Percentiles rank a stretch among this genome's conserved stretches.
Conservation (phyloP, 2,797 vertebrate genomes). For the Arrhamphus sclerolepis region DNA sequence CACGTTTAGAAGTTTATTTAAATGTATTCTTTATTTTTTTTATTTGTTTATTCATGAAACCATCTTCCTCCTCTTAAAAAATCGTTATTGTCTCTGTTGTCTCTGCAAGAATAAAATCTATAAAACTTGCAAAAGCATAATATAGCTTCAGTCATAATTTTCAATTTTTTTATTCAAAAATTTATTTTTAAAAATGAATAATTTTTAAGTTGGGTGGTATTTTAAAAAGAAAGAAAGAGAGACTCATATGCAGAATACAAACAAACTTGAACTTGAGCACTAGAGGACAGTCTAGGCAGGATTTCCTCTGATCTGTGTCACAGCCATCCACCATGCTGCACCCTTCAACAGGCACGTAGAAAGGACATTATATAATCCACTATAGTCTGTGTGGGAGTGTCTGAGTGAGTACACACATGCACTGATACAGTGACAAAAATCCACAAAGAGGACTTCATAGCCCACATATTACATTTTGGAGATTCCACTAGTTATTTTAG, state of each 20-base stretch:
- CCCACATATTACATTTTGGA: not conserved
- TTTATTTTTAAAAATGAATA: too few species aligned
- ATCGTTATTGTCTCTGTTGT: too few species aligned
- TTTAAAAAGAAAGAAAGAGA: not conserved
- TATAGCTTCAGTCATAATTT: too few species aligned
- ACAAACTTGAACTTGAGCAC: constrained; percentile 32
- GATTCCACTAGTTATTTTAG: too few species aligned
- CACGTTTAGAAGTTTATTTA: too few species aligned
- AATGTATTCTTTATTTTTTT: too few species aligned
- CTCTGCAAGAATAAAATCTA: too few species aligned
- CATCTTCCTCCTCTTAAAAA: too few species aligned
- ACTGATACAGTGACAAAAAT: constrained; percentile 8
- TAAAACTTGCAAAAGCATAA: too few species aligned
- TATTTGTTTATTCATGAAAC: too few species aligned
- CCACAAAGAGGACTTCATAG: not conserved
- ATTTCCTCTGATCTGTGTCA: constrained; percentile 49
- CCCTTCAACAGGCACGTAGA: constrained; percentile 65
- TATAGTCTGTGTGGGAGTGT: constrained; percentile 45
- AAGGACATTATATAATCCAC: constrained; percentile 68
- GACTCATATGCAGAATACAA: constrained; percentile 6
- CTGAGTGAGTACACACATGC: constrained; percentile 27
- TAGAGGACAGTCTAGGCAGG: constrained; percentile 37
- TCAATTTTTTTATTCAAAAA: too few species aligned
- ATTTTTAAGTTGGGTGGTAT: too few species aligned
- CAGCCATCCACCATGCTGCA: constrained; percentile 71